Base-by-base conservation (phyloP, 1,140 invertebrate species). In the Episyrphus balteatus region DNA sequence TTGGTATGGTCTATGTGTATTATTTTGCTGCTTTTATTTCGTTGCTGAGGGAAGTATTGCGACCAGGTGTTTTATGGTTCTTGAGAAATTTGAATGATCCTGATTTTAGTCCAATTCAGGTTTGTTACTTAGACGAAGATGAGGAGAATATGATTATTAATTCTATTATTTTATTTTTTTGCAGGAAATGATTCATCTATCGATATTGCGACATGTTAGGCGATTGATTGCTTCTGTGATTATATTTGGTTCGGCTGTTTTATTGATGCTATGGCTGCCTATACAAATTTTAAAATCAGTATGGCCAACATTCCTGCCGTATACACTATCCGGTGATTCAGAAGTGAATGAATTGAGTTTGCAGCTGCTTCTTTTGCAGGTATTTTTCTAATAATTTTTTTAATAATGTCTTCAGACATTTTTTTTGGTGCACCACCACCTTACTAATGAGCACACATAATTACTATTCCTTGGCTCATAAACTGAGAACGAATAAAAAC, bases 1-100 rank as follows among this genome's bases (percentile, higher is more conserved):
- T 95, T n/a, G 95, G 95, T 44, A 98, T 98, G 92, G 84, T 99
- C 2, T 99, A 97, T 69, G 92, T 99, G 13, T 99, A 99, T 69
- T 99, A 99, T 71, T 98, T 98, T 66, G 96, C 95, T 9, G 97
- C 93, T 0, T 98, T 98, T 62, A 91, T 98, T 33, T 74, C 98
- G 1, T 71, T 98, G 1, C 68, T 98, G 3, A 73, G 95, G 40
- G 96, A 99, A 73, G 90, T 98, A 3, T 64, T 99, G 8, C 73
- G 94, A 43, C 95, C 95, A 1, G 95, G 95, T 0, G 92, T 98
- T 0, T 73, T 98, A 1, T 98, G 93, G 93, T 98, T 98, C 65
- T 71, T 94, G 42, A 78, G 93, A 54, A 99, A 99, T 68, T 74
- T 99, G 9, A 99, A 99, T 69, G 95, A 99, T 74, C 95, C 96